Evolutionary conservation across 2,888 invertebrate genomes (phyloP), one percentile per base, ranked within the genome.

Genomic region (Pterostichus niger): DNA sequence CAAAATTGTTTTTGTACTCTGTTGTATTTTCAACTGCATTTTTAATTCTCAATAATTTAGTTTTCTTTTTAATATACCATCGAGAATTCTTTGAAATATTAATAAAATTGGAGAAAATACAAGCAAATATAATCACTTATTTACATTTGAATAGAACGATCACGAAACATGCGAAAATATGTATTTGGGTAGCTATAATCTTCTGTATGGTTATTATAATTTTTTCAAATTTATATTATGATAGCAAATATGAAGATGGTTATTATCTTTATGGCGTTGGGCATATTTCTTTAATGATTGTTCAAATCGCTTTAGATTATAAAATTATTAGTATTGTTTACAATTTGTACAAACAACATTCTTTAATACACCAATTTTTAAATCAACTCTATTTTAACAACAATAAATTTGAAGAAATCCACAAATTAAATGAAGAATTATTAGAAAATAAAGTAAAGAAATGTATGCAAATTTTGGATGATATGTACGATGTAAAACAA

Each of bases 11-110:
- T 71, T 15, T 44, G 15, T 71, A 40, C 17, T 2, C 9, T 6
- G 17, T 44, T 44, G 4, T 71, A 17, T 44, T 71, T 71, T 15
- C 68, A 17, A 6, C 68, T 10, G 17, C 17, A 10, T 44, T 44
- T 40, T 9, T 71, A 17, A 17, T 71, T 7, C 0, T 6, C 13
- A 71, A 5, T 15, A 71, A 71, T 44, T 17, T 71, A 71, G 44
- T 71, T 10, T 71, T 71, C 15, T 40, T 71, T 17, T 44, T 71
- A 44, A 44, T 71, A 71, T 71, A 71, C n/a, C 68, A 17, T 10
- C 10, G 17, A 24, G 13, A 7, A 44, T 71, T 44, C 44, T 71
- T 71, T 44, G 17, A 71, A 17, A 71, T 71, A 44, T 17, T 44
- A 0, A 17, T 3, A 13, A 17, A 40, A 17, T 17, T 71, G 17